Evolutionary conservation across 2,113 vertebrate species (phyloP), one percentile per base, ranked within the genome.

Genomic region (Pelvicachromis taeniatus): DNA sequence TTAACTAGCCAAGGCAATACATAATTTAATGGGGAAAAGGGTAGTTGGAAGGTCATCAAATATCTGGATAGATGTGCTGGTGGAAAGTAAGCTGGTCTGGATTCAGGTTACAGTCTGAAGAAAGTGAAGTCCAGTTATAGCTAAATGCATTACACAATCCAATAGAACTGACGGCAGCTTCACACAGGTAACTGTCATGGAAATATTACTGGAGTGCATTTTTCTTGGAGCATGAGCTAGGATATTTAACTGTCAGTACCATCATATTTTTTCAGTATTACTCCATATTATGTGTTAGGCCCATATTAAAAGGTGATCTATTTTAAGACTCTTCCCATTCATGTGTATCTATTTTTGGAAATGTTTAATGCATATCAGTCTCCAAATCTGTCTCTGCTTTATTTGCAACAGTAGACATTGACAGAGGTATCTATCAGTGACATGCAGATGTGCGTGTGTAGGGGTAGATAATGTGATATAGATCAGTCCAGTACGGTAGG

Each of bases 351-450:
- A 52, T 75, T 13, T 75, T 75, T 50, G 68, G 68, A 19, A 75
- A 50, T 1, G 2, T 29, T 19, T 50, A 75, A 78, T 83, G 70
- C 77, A 48, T 58, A 91, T 86, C 54, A 11, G 38, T 84, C 80
- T 29, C 59, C 78, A 81, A 80, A 87, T 81, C 83, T 82, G 86
- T 89, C 87, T 50, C 84, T 80, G 92, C 91, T 94, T 94, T 94
- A 96, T 96, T 95, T 96, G 92, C 88, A 95, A 93, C 91, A 91
- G 87, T 91, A 87, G 88, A 53, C 89, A 96, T 94, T 78, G 91
- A 93, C 77, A 77, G n/a, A 65, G 80, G 82, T 68, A 92, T 94
- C 91, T 92, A 94, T 96, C 94, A 95, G 85, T 92, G 93, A 87
- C 87, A 87, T 91, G 85, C 82, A 93, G 92, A 86, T 86, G 10